Conservation (phyloP, 2,113 vertebrate species). For the Caloenas nicobarica region DNA sequence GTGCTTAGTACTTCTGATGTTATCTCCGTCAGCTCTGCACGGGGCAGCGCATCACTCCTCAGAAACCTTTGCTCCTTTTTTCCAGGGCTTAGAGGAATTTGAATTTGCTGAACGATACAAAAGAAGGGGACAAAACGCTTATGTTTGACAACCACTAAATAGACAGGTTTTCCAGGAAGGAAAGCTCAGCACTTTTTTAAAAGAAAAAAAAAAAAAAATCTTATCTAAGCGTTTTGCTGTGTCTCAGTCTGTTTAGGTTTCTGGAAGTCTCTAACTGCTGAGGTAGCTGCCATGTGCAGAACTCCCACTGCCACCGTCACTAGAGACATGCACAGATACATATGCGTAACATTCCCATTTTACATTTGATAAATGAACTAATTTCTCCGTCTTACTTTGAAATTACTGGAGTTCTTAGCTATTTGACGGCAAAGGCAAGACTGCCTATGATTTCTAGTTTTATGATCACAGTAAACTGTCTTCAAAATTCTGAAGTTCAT, state of each 20-base stretch:
- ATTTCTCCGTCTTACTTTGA: not conserved
- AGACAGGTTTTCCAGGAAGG: not conserved
- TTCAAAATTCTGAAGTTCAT: not conserved
- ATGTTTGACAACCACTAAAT: not conserved
- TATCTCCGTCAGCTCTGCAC: not conserved
- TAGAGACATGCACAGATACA: not conserved
- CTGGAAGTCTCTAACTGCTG: not conserved
- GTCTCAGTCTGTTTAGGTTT: not conserved
- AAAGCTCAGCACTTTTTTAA: not conserved
- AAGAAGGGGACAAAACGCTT: not conserved
- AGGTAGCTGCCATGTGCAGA: not conserved
- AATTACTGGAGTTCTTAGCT: not conserved
- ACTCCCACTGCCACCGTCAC: rapidly evolving
- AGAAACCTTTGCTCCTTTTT: not conserved
- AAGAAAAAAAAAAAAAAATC: not conserved
- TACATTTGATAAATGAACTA: not conserved
- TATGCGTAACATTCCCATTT: not conserved
- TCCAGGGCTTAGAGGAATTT: not conserved
- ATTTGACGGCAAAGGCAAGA: not conserved
- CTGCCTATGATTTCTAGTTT: not conserved
- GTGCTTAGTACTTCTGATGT: not conserved
- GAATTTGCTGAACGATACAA: not conserved
- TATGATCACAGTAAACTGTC: not conserved
- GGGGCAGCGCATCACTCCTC: not conserved
- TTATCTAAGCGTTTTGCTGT: not conserved